Percentiles rank a stretch among this genome's conserved stretches.
phyloP scores from a whole-genome alignment of 2,888 invertebrate species.

The Plebejus anna region DNA sequence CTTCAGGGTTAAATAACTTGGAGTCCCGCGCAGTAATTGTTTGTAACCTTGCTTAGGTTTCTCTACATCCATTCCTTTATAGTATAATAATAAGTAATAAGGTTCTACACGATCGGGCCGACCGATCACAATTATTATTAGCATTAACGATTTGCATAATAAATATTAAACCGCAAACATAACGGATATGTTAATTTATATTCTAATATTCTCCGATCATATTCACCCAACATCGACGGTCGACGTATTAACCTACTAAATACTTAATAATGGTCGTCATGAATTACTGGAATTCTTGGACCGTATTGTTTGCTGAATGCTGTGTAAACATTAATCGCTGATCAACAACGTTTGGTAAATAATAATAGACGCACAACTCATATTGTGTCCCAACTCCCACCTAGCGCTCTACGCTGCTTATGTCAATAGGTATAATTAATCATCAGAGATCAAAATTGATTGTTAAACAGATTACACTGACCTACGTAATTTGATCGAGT shows the following conservation, averaged over 20 bases:
- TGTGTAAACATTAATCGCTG: constrained; percentile 2
- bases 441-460: not conserved
- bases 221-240: not conserved
- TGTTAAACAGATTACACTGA: too few relatives aligned
- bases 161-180: constrained; percentile 13
- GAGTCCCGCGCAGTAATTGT: not conserved
- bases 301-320: not conserved
- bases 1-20: constrained; percentile 9
- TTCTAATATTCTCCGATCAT: not conserved
- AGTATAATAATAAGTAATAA: not conserved
- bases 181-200: constrained; percentile 24
- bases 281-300: not conserved
- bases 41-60: too few relatives aligned
- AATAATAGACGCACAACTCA: not conserved
- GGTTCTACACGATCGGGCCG: not conserved
- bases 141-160: constrained; percentile 18
- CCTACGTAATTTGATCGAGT: too few relatives aligned
- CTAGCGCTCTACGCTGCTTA: not conserved
- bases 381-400: not conserved
- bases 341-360: not conserved
- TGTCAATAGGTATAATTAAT: not conserved
- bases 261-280: not conserved
- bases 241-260: not conserved
- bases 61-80: too few relatives aligned
- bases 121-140: constrained; percentile 4